A percentile compares a stretch with the other conserved stretches of the same genome.
Conservation (phyloP, 2,888 invertebrate species). For the Augiades crinisus region DNA sequence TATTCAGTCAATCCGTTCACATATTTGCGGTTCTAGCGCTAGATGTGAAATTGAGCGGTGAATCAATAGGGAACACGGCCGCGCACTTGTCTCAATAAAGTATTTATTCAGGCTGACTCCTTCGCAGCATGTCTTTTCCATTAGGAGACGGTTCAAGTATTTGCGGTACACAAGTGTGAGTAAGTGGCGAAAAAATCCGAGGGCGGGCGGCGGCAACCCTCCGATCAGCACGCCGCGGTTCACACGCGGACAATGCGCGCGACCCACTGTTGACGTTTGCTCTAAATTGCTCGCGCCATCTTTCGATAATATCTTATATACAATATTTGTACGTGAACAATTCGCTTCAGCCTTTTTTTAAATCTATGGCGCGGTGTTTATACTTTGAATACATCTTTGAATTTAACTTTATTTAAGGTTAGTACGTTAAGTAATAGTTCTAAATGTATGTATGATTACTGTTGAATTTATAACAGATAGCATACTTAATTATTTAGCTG, state of each 20-base stretch:
- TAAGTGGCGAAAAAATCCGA: conserved; percentile 66
- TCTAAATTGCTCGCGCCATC: not conserved
- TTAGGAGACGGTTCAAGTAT: conserved; percentile 75
- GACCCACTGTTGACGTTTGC: conserved; percentile 12
- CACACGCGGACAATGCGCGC: conserved; percentile 3
- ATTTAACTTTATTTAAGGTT: too few species aligned
- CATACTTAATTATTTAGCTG: too few species aligned
- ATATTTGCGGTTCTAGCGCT: not conserved
- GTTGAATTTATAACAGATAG: too few species aligned
- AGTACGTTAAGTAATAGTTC: too few species aligned
- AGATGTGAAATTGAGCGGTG: conserved; percentile 48
- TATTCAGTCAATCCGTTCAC: not conserved
- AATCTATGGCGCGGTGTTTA: too few species aligned
- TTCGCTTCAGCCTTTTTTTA: too few species aligned
- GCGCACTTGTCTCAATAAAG: conserved; percentile 74
- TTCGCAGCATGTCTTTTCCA: conserved; percentile 79
- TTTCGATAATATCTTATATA: not conserved
- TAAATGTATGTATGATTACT: too few species aligned
- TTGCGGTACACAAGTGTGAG: conserved; percentile 72
- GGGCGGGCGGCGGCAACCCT: conserved; percentile 19
- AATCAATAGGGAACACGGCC: conserved; percentile 44
- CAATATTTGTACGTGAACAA: too few species aligned
- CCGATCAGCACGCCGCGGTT: conserved; percentile 10
- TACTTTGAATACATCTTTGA: too few species aligned
- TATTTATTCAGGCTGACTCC: conserved; percentile 71